Evolutionary conservation across 2,113 vertebrate species (phyloP), one percentile per base, ranked within the genome.

Genomic region (Crocuta crocuta): DNA sequence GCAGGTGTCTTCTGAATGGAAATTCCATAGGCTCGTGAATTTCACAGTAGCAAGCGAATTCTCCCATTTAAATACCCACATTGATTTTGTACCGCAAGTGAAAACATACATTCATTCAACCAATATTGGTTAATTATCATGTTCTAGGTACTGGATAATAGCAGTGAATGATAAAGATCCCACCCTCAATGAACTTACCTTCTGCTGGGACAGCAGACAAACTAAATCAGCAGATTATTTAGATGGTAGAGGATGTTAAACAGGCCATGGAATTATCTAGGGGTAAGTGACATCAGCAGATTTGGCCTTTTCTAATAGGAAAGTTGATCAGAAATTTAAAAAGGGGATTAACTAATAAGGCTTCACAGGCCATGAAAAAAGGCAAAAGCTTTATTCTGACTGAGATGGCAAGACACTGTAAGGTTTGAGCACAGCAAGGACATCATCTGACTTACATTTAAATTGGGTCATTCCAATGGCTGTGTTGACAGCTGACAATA

Each of bases 91-190:
- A 53, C 39, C 82, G 21, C 21, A 83, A 87, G 13, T 78, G 35
- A 95, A 93, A 95, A 66, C 8, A 96, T 23, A 43, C 16, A 63
- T 65, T 94, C n/a, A 85, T 39, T 80, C 33, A 86, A 66, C 17
- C 91, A 82, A 83, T 48, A 85, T 3, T 58, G 15, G 48, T 63
- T 53, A 53, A 79, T 88, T 55, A 80, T 23, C 45, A 74, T 28
- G 24, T 93, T 91, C 53, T 70, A 94, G 48, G 82, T 7, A 83
- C 5, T n/a, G 7, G 24, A 13, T 16, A 88, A 89, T 4, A 89
- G 17, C 31, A 84, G 21, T 28, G 28, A 94, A 79, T 5, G 7
- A 58, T 26, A 81, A 87, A 58, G 43, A 70, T 24, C 16, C 43
- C 66, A 13, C 4, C 53, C 23, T 95, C 78, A 61, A 53, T 10